Evolutionary conservation across 1,140 invertebrate species (phyloP).

Genomic region (Zophobas morio): DNA sequence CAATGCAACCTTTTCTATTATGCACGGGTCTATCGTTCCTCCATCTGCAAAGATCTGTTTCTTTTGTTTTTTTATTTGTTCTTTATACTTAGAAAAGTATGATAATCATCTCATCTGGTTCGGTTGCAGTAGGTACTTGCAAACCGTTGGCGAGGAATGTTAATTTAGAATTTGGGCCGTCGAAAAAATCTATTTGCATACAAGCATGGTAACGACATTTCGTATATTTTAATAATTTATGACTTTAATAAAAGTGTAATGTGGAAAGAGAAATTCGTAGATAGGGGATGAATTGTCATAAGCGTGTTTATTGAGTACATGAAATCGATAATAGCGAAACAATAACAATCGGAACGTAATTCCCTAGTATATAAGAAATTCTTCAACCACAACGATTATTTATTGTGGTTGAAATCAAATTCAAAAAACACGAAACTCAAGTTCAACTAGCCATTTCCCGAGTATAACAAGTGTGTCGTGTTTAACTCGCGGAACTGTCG

Average conservation of each 20-base stretch:
- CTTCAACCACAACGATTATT: no score
- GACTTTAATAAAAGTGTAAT: slow-evolving; percentile 3
- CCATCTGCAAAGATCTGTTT: slow-evolving; percentile 46
- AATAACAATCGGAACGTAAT: no score
- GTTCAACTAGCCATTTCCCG: no score
- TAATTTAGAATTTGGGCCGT: slow-evolving; percentile 6
- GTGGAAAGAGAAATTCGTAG: not conserved
- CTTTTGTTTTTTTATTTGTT: slow-evolving; percentile 35
- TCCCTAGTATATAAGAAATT: no score
- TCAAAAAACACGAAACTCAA: no score
- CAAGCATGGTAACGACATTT: slow-evolving; percentile 11
- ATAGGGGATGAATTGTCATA: not conserved
- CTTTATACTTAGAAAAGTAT: slow-evolving; percentile 28
- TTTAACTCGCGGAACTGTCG: no score
- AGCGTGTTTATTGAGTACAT: no score
- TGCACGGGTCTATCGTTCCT: slow-evolving; percentile 27
- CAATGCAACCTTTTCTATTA: slow-evolving; percentile 34
- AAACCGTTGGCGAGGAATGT: slow-evolving; percentile 34
- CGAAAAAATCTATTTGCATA: slow-evolving; percentile 23
- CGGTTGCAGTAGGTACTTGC: slow-evolving; percentile 14
- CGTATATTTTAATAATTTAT: slow-evolving; percentile 11
- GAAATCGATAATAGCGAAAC: no score
- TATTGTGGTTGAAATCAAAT: no score
- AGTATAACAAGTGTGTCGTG: no score
- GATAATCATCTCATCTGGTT: slow-evolving; percentile 38